Evolutionary conservation across 1,140 invertebrate genomes (phyloP), one percentile per base, ranked within the genome.

Genomic region (Drosophila miranda): DNA sequence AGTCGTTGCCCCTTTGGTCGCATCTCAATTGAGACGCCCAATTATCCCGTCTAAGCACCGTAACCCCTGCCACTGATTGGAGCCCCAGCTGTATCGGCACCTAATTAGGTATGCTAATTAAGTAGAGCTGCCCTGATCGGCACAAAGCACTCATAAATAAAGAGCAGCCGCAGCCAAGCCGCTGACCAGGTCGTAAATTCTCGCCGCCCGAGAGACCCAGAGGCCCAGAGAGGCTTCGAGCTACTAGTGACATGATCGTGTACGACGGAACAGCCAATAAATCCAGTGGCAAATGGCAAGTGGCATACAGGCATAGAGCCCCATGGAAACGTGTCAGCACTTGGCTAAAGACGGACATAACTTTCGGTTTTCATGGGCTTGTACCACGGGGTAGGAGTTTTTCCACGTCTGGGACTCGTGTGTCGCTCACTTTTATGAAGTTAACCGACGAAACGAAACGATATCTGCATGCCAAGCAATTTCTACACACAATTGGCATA

Each of bases 81-180:
- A 51, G 64, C 19, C 55, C 26, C 55, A 78, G 72, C 54, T 66
- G 53, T 72, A 79, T 73, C 81, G 11, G 3, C 34, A 81, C 81
- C 67, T 70, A 86, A 84, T 84, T 86, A 84, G 64, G 57, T 84
- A 81, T 86, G 81, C 77, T 77, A 84, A 84, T 84, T 67, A 75
- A 77, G 60, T 49, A 44, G n/a, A 5, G 49, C 13, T 28, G 34
- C 77, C 67, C 78, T 74, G 68, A 84, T 38, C 34, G 34, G 34
- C 34, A 38, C 2, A 19, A 19, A 19, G 11, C 34, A 38, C 11
- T 38, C 77, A 81, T 84, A 84, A 84, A 84, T 86, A 69, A 84
- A 69, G 44, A 67, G 61, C 48, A 19, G 19, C 14, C 41, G 7
- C 34, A 8, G 34, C 28, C 38, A 38, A 73, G 53, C 72, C 42